Base-by-base conservation (phyloP, 2,888 invertebrate species). In the Acanthosoma haemorrhoidale region DNA sequence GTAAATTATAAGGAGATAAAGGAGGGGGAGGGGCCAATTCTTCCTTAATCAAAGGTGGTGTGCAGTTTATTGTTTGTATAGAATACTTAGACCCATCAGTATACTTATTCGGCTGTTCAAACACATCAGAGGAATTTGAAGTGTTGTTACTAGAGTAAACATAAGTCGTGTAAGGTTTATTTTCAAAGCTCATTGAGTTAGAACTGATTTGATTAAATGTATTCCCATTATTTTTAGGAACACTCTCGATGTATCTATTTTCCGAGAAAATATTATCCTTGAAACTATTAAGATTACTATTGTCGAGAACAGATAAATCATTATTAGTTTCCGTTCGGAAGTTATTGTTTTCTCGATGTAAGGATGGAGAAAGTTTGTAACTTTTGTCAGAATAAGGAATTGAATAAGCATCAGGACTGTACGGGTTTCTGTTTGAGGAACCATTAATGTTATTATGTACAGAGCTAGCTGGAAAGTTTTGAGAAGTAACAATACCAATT, bases 91-190 rank as follows among this genome's bases (percentile, higher is more conserved):
- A 8, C 15, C 41, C 15, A 8, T 61, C 61, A 25, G 34, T 13
- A 38, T 13, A 21, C 9, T 11, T 41, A 8, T 9, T 36, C 6
- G 36, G 15, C 21, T 38, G 39, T 13, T 64, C 64, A n/a, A n/a
- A 25, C 8, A 29, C 8, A 29, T 21, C 25, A 9, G 64, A 41
- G 15, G 64, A 64, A 8, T 41, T 41, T 25, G 29, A 15, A 6
- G 64, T 64, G 31, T 41, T 64, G 15, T 64, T 64, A 41, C 64
- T 64, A 9, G 67, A 67, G 21, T 57, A 51, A 67, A 67, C 57
- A n/a, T 67, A 67, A 21, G 67, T 34, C 1, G 67, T 67, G 16
- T 67, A 67, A 15, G 67, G 67, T 51, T 67, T 67, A 51, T 36
- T 67, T 39, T 64, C 29, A n/a, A 16, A 25, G 41, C 15, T 16